phyloP scores from a whole-genome alignment of 2,888 invertebrate genomes.

The Sesia apiformis region DNA sequence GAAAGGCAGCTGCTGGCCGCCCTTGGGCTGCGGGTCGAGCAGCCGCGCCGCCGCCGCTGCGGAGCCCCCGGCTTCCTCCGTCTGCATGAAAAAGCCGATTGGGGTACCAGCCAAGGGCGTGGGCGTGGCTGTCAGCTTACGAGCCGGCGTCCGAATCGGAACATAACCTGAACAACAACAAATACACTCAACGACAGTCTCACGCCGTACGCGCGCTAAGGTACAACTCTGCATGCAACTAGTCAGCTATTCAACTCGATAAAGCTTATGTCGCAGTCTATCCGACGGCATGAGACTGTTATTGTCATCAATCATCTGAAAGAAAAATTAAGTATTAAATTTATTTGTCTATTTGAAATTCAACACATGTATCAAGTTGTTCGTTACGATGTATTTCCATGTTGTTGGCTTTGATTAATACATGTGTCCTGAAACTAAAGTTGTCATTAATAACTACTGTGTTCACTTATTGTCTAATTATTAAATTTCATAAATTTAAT shows the following conservation, averaged over 20 bases:
- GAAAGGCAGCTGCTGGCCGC: constrained; percentile 92
- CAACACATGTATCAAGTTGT: constrained; percentile 40
- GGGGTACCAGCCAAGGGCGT: constrained; percentile 96
- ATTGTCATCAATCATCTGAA: constrained; percentile 70
- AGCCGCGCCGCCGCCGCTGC: constrained; percentile 85
- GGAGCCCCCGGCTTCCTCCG: constrained; percentile 88
- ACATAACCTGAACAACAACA: constrained; percentile 82
- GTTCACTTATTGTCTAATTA: constrained; percentile 20
- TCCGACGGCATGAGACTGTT: constrained; percentile 60
- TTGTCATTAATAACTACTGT: constrained; percentile 58
- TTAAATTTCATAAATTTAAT: background rate
- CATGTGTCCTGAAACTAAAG: constrained; percentile 71
- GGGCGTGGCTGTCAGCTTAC: constrained; percentile 98
- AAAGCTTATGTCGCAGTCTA: constrained; percentile 46
- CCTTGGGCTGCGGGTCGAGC: constrained; percentile 98
- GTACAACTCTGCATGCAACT: constrained; percentile 16
- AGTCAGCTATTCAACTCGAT: constrained; percentile 12
- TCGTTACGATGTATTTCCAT: constrained; percentile 30
- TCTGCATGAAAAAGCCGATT: constrained; percentile 95
- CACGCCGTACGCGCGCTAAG: constrained; percentile 12
- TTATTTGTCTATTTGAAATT: constrained; percentile 32
- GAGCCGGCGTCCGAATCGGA: constrained; percentile 96
- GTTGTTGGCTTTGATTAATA: constrained; percentile 48
- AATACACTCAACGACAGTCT: constrained; percentile 13
- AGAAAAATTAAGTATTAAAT: constrained; percentile 63